These are phyloP conservation scores for Ascaphus truei DNA, from an alignment of 2,113 vertebrate species.

Conservation along the genomic window DNA sequence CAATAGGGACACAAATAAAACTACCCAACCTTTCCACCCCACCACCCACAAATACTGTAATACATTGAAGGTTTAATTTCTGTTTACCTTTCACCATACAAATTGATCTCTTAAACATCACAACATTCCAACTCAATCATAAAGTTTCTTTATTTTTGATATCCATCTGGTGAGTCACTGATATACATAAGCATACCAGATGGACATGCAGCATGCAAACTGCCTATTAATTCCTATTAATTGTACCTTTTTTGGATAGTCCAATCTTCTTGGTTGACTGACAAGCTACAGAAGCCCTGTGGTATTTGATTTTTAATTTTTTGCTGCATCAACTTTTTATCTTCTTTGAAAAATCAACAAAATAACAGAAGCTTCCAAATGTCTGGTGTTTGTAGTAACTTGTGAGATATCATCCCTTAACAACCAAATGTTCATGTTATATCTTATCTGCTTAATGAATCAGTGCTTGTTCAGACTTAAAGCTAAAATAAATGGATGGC, in stretches of 20 bases:
- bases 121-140: too few relatives aligned
- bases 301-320: neutral
- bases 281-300: neutral
- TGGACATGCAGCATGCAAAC: neutral
- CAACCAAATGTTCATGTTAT: slow-evolving; percentile 25
- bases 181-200: neutral
- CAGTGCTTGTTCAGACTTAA: slow-evolving; percentile 41
- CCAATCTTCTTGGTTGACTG: neutral
- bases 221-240: neutral
- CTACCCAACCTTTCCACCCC: too few relatives aligned
- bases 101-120: too few relatives aligned
- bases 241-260: neutral
- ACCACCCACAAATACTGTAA: too few relatives aligned
- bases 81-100: too few relatives aligned
- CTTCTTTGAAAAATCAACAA: slow-evolving; percentile 10
- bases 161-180: neutral
- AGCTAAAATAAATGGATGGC: slow-evolving; percentile 43
- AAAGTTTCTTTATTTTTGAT: neutral
- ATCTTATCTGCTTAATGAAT: slow-evolving; percentile 26
- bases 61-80: too few relatives aligned
- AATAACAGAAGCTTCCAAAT: slow-evolving; percentile 10
- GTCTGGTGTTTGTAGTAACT: slow-evolving; percentile 8
- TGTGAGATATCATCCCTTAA: slow-evolving; percentile 17
- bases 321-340: slow-evolving; percentile 16
- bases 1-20: too few relatives aligned